Percentiles rank a stretch among this genome's conserved stretches.
phyloP scores from a whole-genome alignment of 2,888 invertebrate genomes.

The Melinaea menophilus region DNA sequence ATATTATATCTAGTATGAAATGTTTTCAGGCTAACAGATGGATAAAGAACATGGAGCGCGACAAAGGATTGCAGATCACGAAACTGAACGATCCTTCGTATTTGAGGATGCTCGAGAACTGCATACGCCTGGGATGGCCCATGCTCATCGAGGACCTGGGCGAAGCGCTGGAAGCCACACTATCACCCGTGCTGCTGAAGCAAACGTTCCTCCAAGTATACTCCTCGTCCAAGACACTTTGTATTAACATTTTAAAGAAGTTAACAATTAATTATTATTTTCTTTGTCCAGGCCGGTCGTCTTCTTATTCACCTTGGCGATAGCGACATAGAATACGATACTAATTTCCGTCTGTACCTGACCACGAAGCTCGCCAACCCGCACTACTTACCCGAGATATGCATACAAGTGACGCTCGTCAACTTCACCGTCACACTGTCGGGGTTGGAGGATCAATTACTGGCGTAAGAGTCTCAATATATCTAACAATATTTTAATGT shows the following conservation, averaged over 20 bases:
- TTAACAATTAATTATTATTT: background rate
- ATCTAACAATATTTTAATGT: background rate
- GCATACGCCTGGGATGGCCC: conserved; percentile 90
- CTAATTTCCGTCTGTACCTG: conserved; percentile 90
- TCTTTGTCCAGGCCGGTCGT: conserved; percentile 80
- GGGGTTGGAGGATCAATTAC: conserved; percentile 93
- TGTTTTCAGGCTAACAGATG: conserved; percentile 87
- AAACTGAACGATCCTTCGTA: conserved; percentile 88
- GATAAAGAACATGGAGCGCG: conserved; percentile 92
- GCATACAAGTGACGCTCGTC: conserved; percentile 93
- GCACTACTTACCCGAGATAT: conserved; percentile 94
- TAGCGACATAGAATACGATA: conserved; percentile 92
- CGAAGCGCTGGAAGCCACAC: conserved; percentile 91
- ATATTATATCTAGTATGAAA: too few species aligned
- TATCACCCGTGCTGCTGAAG: conserved; percentile 88
- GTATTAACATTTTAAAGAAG: background rate
- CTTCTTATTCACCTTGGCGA: conserved; percentile 91
- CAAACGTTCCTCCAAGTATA: conserved; percentile 85
- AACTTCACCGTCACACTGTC: conserved; percentile 95
- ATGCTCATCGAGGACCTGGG: conserved; percentile 93
- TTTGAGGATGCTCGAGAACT: conserved; percentile 87
- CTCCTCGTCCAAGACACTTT: background rate
- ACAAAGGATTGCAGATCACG: conserved; percentile 84
- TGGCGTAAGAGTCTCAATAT: conserved; percentile 81
- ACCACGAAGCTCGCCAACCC: conserved; percentile 96